Conservation (phyloP, 1,140 invertebrate genomes). For the Spodoptera frugiperda region DNA sequence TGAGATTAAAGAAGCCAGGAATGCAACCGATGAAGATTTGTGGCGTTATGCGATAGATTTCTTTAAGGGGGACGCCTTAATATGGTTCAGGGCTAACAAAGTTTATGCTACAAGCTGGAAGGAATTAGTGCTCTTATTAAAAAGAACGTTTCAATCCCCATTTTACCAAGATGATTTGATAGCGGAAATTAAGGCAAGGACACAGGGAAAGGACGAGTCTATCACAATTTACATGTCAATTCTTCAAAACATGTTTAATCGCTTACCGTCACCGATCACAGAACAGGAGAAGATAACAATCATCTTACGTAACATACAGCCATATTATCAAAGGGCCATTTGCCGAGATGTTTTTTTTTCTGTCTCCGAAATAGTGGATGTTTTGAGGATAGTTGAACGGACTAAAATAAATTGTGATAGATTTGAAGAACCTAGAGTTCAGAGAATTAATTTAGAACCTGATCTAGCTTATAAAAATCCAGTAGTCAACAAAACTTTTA, state of each 20-base stretch:
- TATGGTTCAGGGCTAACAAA: conserved; percentile 61
- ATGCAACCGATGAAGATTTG: conserved; percentile 54
- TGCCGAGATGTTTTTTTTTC: not conserved
- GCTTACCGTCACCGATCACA: conserved; percentile 53
- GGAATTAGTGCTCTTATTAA: conserved; percentile 50
- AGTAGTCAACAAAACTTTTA: not conserved
- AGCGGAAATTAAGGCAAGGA: conserved; percentile 60
- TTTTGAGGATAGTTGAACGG: conserved; percentile 52
- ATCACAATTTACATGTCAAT: conserved; percentile 58
- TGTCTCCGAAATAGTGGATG: not conserved
- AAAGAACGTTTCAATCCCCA: conserved; percentile 52
- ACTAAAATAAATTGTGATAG: conserved; percentile 52
- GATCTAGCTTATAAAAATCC: conserved; percentile 46
- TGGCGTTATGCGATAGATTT: conserved; percentile 58
- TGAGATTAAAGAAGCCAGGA: conserved; percentile 58
- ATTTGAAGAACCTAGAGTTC: conserved; percentile 48
- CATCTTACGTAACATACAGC: conserved; percentile 55
- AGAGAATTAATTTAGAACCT: conserved; percentile 46
- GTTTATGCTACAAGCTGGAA: conserved; percentile 45
- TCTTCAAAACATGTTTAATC: conserved; percentile 67
- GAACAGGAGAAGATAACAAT: conserved; percentile 59
- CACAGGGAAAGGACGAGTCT: conserved; percentile 60
- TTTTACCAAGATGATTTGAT: conserved; percentile 65
- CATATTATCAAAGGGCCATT: not conserved
- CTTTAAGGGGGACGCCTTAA: conserved; percentile 60